Evolutionary conservation across 2,113 vertebrate genomes (phyloP).

Genomic region (Melozone crissalis): DNA sequence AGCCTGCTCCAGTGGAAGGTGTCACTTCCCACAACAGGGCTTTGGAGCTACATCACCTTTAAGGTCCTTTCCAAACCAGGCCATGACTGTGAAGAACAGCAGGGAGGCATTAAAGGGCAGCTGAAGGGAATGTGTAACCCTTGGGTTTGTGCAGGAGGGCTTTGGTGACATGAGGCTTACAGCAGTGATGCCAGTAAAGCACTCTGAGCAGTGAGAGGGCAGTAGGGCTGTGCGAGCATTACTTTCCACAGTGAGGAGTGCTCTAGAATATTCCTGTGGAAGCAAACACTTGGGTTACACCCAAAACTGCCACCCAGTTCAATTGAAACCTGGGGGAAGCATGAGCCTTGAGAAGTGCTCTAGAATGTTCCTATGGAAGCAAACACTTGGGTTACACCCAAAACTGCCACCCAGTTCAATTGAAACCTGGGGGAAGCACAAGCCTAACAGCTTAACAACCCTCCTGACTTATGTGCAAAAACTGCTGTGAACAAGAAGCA

Average conservation of each 20-base stretch:
- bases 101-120: neutral
- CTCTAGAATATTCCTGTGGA: neutral
- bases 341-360: neutral
- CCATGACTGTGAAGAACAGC: neutral
- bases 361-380: neutral
- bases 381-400: neutral
- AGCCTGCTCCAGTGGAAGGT: neutral
- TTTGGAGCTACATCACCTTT: neutral
- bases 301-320: rapidly evolving
- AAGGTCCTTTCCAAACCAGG: neutral
- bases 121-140: neutral
- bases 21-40: neutral
- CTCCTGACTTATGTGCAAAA: neutral
- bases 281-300: neutral
- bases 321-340: neutral
- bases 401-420: neutral
- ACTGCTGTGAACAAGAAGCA: neutral
- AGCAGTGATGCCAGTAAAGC: neutral
- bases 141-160: neutral
- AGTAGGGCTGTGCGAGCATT: neutral
- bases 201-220: neutral
- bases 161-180: neutral
- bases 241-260: neutral
- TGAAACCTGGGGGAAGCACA: neutral
- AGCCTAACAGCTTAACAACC: neutral